A percentile compares a stretch with the other conserved stretches of the same genome.
These are phyloP conservation scores for Trachymyrmex septentrionalis DNA, from an alignment of 1,140 invertebrate species.

Conservation along the genomic window DNA sequence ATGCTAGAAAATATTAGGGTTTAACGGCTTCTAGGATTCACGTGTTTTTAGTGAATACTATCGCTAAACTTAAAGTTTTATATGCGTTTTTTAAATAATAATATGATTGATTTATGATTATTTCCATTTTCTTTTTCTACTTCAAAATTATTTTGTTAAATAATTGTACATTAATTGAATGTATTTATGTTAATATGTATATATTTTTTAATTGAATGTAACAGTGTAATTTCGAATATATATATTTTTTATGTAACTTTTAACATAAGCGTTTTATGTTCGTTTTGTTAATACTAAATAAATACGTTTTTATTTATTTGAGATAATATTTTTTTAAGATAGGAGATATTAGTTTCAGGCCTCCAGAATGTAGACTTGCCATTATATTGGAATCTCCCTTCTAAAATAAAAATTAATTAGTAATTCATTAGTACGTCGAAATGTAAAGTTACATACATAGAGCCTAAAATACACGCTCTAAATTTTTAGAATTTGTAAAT, in stretches of 20 bases:
- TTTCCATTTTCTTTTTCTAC: background rate
- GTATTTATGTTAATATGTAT: background rate
- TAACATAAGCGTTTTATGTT: background rate
- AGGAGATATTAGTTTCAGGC: background rate
- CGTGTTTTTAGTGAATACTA: conserved; percentile 26
- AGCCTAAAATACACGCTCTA: conserved; percentile 35
- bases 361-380: background rate
- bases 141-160: background rate
- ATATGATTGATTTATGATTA: background rate
- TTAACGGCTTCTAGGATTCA: conserved; percentile 55
- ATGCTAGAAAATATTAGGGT: conserved; percentile 6
- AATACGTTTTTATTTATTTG: background rate
- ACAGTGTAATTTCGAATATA: background rate
- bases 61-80: conserved; percentile 10
- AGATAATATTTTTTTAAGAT: background rate
- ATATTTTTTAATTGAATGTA: background rate
- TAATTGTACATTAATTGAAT: conserved; percentile 16
- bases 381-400: background rate
- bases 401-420: background rate
- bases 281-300: conserved; percentile 4
- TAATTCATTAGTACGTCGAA: conserved; percentile 21
- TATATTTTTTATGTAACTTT: background rate
- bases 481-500: conserved; percentile 34
- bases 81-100: background rate
- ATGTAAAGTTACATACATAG: conserved; percentile 7